Evolutionary conservation across 2,113 vertebrate genomes (phyloP).

Genomic region (Ivindomyrus marchei): DNA sequence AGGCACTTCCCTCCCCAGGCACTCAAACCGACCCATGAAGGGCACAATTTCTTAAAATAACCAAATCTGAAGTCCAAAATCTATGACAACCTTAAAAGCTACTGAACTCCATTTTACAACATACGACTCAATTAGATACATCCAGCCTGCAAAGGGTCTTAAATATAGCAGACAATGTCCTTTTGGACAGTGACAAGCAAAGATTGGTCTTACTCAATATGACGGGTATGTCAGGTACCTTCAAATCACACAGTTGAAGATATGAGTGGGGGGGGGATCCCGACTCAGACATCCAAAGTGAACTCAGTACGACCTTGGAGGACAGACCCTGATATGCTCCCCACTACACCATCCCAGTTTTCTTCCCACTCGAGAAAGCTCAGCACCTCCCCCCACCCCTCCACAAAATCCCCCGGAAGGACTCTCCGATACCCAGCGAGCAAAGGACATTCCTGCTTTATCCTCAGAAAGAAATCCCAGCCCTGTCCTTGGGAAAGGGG

Average conservation of each 20-base stretch:
- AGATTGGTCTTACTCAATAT: background rate
- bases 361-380: background rate
- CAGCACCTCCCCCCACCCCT: background rate
- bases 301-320: background rate
- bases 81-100: background rate
- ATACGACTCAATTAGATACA: background rate
- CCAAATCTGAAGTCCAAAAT: background rate
- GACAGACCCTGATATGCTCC: background rate
- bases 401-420: background rate
- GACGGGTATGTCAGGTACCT: background rate
- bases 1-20: background rate
- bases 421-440: background rate
- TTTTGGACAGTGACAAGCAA: background rate
- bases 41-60: constrained; percentile 2
- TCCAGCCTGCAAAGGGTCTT: background rate
- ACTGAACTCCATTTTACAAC: background rate
- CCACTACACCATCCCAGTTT: background rate
- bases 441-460: background rate
- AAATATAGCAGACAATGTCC: background rate
- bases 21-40: background rate
- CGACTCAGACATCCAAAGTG: background rate
- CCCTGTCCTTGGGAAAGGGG: background rate
- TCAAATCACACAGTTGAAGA: background rate
- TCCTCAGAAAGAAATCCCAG: background rate
- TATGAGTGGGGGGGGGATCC: background rate